phyloP scores from a whole-genome alignment of 2,888 invertebrate genomes.

The Bellardia pandia region DNA sequence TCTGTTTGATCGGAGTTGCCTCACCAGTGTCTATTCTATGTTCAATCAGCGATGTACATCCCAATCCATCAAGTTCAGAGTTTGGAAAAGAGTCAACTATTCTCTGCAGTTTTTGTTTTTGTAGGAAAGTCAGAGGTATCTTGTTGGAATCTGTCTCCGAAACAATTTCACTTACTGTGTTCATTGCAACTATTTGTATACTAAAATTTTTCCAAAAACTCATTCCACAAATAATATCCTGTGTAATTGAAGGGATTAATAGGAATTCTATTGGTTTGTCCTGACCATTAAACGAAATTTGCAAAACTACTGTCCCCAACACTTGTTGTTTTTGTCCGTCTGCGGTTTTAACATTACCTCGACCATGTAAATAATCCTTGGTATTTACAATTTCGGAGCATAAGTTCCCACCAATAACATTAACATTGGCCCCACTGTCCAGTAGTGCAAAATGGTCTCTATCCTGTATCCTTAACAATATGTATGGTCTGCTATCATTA shows the following conservation, averaged over 20 bases:
- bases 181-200: too few relatives aligned
- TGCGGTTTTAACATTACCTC: background rate
- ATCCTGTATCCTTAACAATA: background rate
- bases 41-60: too few relatives aligned
- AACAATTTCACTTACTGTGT: too few relatives aligned
- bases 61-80: too few relatives aligned
- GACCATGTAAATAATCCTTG: background rate
- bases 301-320: background rate
- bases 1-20: too few relatives aligned
- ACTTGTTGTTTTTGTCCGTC: background rate
- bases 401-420: background rate
- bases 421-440: background rate
- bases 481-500: background rate
- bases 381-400: background rate
- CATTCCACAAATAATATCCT: too few relatives aligned
- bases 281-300: background rate
- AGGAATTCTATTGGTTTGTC: background rate
- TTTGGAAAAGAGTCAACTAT: too few relatives aligned
- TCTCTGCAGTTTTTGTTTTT: too few relatives aligned
- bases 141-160: too few relatives aligned
- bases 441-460: background rate
- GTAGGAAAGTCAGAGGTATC: too few relatives aligned
- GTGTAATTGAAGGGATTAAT: background rate
- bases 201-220: too few relatives aligned
- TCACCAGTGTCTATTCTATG: too few relatives aligned